Base-by-base conservation (phyloP, 37 sponge, comb jelly and placozoan species). In the Aplysina aerophoba region DNA sequence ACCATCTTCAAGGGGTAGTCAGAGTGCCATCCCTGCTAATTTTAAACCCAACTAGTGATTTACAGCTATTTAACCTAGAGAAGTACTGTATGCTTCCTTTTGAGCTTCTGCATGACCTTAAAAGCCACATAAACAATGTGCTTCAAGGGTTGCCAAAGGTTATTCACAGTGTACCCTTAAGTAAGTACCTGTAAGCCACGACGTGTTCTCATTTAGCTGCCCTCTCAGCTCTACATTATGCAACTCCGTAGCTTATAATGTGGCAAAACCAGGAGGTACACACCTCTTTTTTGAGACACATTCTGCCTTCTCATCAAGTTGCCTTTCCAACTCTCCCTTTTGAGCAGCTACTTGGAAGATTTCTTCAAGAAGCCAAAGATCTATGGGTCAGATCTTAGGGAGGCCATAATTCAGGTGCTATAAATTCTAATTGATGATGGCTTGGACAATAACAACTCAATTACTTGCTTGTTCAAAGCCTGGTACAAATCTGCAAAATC, bases 401-500 rank as follows among this genome's bases (percentile, higher is more conserved):
- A 67, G n/a, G 69, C 69, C 15, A 16, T 67, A 27, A 67, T 67
- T 25, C 69, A 67, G 69, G 69, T 67, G n/a, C 15, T 67, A 28
- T 27, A 67, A 14, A 67, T 67, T 27, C n/a, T 67, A 28, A 28
- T 67, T 14, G n/a, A 67, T 28, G 19, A 19, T 62, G 11, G 61
- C 56, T 59, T 17, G 24, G 62, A 67, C 55, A 59, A 21, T 0
- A 25, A 69, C 25, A 22, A 34, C 44, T 16, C 21, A 40, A 54
- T 83, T 5, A 19, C 11, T 19, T 37, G n/a, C 60, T 84, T 4
- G 20, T 84, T 14, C 3, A 27, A 36, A 74, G 39, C 34, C 19
- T 85, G 16, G 78, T 85, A n/a, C 54, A 44, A 27, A 33, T 58
- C 59, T 85, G 77, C 13, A 50, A 85, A n/a, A 55, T 75, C 40